Evolutionary conservation across 2,113 vertebrate species (phyloP).

Genomic region (Benitochromis conjunctus): DNA sequence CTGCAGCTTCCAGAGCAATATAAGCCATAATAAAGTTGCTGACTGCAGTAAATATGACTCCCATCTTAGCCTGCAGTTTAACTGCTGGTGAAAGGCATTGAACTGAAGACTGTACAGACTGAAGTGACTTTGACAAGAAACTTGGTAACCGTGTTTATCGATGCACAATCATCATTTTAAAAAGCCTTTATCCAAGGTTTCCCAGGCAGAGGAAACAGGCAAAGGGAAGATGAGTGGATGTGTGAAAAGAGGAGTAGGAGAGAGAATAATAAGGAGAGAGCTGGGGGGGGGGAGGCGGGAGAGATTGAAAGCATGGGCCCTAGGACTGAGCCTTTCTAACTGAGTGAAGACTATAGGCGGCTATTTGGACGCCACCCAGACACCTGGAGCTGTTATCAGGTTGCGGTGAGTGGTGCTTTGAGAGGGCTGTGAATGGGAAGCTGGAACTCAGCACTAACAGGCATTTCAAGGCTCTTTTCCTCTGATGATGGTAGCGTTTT

Average conservation of each 20-base stretch:
- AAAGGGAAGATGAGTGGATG: neutral
- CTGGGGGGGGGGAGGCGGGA: neutral
- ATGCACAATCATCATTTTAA: conserved; percentile 11
- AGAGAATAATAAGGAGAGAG: neutral
- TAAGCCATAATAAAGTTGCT: conserved; percentile 61
- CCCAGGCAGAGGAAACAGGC: neutral
- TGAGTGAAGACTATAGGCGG: conserved; percentile 38
- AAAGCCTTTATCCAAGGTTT: conserved; percentile 21
- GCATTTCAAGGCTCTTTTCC: conserved; percentile 44
- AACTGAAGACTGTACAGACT: conserved; percentile 18
- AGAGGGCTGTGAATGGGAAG: conserved; percentile 55
- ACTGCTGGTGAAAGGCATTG: conserved; percentile 30
- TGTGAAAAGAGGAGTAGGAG: neutral
- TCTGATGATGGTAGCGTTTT: conserved; percentile 52
- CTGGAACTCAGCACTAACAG: conserved; percentile 57
- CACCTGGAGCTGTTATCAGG: conserved; percentile 63
- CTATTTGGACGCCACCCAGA: conserved; percentile 49
- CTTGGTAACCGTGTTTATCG: conserved; percentile 23
- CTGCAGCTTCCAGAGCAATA: conserved; percentile 34
- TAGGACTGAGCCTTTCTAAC: conserved; percentile 5
- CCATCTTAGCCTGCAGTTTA: conserved; percentile 38
- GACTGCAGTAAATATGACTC: conserved; percentile 58
- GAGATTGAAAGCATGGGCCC: neutral
- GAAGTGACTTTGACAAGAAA: conserved; percentile 29
- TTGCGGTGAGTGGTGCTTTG: conserved; percentile 40